Conservation (phyloP, 2,797 vertebrate genomes). For the Emys orbicularis region DNA sequence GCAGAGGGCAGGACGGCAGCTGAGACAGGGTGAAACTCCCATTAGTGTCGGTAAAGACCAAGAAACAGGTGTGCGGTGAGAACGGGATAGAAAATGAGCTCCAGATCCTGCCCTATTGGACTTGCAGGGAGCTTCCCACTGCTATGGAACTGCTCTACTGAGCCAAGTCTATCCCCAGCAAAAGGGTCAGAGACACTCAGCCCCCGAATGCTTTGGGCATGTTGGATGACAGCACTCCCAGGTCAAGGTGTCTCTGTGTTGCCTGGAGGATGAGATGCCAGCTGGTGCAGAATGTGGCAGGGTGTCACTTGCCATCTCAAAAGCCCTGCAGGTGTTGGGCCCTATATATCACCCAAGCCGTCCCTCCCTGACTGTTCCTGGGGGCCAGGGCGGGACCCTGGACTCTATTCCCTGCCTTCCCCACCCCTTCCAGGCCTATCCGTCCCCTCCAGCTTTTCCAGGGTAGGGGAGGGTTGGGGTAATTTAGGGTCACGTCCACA, state of each 20-base stretch:
- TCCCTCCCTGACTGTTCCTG: background rate
- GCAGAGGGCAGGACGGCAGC: background rate
- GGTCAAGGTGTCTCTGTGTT: background rate
- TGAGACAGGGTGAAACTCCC: background rate
- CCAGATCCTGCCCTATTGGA: background rate
- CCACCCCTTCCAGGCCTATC: background rate
- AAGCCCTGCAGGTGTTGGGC: background rate
- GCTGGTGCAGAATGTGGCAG: background rate
- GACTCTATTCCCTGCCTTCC: background rate
- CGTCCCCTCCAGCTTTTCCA: background rate
- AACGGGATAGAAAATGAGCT: background rate
- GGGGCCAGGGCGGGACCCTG: background rate
- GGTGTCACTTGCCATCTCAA: background rate
- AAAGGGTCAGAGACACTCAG: background rate
- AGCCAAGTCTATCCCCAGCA: background rate
- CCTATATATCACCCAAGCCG: background rate
- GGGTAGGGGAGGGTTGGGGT: background rate
- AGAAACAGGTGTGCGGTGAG: background rate
- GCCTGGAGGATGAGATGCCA: background rate
- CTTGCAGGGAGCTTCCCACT: background rate
- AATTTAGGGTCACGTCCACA: background rate
- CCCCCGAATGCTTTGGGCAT: background rate
- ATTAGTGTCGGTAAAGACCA: background rate
- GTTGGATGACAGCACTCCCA: background rate
- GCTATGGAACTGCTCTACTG: background rate